phyloP scores from a whole-genome alignment of 1,140 invertebrate genomes.

The Ostrea edulis region DNA sequence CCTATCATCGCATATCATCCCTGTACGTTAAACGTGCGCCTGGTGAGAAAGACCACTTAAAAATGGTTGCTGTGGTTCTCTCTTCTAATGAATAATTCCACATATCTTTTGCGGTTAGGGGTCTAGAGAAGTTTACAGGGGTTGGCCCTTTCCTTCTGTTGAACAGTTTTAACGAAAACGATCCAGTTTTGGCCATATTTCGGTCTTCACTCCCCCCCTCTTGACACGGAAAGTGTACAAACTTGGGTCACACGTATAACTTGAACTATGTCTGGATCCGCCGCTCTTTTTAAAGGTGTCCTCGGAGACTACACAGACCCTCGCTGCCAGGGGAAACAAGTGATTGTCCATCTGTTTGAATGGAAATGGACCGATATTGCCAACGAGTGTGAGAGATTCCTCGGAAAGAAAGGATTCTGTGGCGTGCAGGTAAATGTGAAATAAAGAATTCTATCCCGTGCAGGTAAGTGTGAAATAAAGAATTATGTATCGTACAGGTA shows the following conservation, averaged over 20 bases:
- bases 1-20: no score
- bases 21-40: no score
- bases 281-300: neutral
- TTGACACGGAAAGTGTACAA: neutral
- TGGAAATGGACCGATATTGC: slow-evolving; percentile 84
- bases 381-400: slow-evolving; percentile 89
- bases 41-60: no score
- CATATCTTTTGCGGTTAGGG: no score
- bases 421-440: slow-evolving; percentile 69
- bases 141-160: no score
- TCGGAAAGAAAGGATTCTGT: slow-evolving; percentile 85
- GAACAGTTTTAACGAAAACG: no score
- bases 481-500: neutral
- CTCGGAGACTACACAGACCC: slow-evolving; percentile 68
- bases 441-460: neutral
- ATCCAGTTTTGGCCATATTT: no score
- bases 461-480: neutral
- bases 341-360: slow-evolving; percentile 76
- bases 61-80: no score
- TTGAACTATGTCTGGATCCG: neutral
- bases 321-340: slow-evolving; percentile 81
- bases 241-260: no score
- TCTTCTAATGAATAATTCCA: no score
- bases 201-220: no score
- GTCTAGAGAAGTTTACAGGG: no score